Evolutionary conservation across 2,113 vertebrate genomes (phyloP).

Genomic region (Heterotilapia buettikoferi): DNA sequence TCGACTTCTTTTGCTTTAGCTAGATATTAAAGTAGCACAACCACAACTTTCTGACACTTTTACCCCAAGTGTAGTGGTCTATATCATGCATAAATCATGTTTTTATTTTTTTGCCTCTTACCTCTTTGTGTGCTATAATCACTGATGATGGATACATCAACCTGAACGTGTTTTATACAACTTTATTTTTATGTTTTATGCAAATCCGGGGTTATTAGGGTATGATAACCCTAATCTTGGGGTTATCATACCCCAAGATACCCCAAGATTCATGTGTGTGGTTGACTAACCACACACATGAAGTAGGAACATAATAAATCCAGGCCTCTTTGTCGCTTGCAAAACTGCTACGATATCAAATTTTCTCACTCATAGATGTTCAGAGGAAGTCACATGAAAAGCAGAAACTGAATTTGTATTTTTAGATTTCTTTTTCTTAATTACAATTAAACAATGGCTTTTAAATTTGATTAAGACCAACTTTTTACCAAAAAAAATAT

Average conservation of each 20-base stretch:
- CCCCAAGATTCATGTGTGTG: no score
- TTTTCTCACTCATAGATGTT: background rate
- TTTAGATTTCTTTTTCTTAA: background rate
- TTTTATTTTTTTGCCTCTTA: background rate
- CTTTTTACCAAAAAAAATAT: background rate
- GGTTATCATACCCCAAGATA: no score
- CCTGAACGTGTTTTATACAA: no score
- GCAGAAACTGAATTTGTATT: fast-evolving
- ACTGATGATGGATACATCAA: background rate
- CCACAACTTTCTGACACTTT: background rate
- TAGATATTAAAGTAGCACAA: background rate
- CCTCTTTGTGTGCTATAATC: background rate
- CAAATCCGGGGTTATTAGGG: fast-evolving
- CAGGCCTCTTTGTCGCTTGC: fast-evolving
- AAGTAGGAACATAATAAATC: background rate
- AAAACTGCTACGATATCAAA: fast-evolving
- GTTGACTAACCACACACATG: background rate
- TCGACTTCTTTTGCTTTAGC: background rate
- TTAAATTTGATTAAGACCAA: fast-evolving
- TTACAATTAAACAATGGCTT: background rate
- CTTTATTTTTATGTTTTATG: no score
- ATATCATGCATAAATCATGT: background rate
- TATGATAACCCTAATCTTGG: background rate
- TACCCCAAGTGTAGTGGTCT: background rate
- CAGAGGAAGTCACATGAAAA: background rate